Evolutionary conservation across 2,888 invertebrate genomes (phyloP).

Genomic region (Tetramorium bicarinatum): DNA sequence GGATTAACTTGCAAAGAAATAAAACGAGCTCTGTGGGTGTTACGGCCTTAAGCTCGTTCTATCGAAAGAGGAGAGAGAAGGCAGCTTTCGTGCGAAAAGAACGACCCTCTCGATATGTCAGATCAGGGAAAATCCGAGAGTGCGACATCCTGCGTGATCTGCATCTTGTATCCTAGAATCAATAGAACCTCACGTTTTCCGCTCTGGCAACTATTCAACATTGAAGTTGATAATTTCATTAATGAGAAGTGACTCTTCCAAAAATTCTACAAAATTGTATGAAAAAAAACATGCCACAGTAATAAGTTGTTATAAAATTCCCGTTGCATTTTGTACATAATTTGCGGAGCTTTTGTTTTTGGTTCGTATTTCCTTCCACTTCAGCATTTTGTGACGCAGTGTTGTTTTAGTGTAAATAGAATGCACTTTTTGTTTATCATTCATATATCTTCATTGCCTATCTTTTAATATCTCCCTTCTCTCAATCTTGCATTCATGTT

Average conservation of each 20-base stretch:
- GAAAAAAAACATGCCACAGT: background rate
- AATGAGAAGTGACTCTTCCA: background rate
- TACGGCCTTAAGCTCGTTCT: constrained; percentile 26
- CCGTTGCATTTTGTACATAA: background rate
- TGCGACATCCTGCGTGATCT: constrained; percentile 80
- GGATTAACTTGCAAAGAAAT: background rate
- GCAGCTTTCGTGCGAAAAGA: constrained; percentile 54
- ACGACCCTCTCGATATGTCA: constrained; percentile 78
- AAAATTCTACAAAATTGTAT: background rate
- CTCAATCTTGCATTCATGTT: too few relatives aligned
- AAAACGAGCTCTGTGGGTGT: background rate
- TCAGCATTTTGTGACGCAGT: constrained; percentile 16
- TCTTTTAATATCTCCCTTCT: background rate
- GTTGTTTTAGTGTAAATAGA: background rate
- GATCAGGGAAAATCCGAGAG: constrained; percentile 78
- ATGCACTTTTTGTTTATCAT: background rate
- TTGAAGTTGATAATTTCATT: constrained; percentile 13
- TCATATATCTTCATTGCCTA: background rate
- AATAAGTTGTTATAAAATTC: constrained; percentile 1
- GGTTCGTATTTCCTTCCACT: background rate
- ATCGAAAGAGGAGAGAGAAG: constrained; percentile 54
- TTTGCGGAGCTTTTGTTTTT: constrained; percentile 14
- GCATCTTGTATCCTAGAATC: constrained; percentile 77
- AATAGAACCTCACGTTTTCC: constrained; percentile 29
- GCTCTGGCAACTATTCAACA: background rate